Evolutionary conservation across 1,140 invertebrate genomes (phyloP).

Genomic region (Drosophila varians): DNA sequence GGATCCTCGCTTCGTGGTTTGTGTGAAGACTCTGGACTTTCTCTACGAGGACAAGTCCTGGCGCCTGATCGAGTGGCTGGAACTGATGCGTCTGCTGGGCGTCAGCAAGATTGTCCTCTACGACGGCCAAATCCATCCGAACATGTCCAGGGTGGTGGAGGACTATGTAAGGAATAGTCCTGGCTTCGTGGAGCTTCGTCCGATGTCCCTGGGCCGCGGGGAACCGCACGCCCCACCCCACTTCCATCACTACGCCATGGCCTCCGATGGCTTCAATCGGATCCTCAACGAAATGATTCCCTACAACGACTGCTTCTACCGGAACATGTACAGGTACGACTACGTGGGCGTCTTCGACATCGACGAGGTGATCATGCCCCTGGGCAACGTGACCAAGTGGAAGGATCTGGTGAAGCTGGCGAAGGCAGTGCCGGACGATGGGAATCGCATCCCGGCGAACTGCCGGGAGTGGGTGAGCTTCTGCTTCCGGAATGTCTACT

Average conservation of each 20-base stretch:
- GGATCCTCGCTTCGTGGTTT: constrained; percentile 92
- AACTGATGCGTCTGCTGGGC: constrained; percentile 92
- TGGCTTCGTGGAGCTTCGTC: constrained; percentile 86
- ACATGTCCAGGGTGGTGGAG: constrained; percentile 92
- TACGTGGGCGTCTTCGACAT: constrained; percentile 90
- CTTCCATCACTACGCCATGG: constrained; percentile 85
- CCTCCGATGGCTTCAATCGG: constrained; percentile 41
- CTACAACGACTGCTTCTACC: constrained; percentile 93
- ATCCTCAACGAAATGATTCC: constrained; percentile 91
- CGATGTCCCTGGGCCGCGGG: constrained; percentile 87
- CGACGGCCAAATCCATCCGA: constrained; percentile 93
- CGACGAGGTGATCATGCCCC: constrained; percentile 91
- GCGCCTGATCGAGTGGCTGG: constrained; percentile 96
- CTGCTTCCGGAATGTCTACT: constrained; percentile 69
- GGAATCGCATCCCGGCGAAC: neutral
- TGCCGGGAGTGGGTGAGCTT: constrained; percentile 61
- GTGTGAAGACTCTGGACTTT: constrained; percentile 96
- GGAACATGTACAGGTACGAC: constrained; percentile 90
- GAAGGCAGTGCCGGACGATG: constrained; percentile 41
- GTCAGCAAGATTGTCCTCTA: constrained; percentile 96
- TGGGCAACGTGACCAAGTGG: constrained; percentile 84
- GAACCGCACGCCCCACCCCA: constrained; percentile 87
- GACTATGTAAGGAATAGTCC: constrained; percentile 42
- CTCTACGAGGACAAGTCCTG: constrained; percentile 94
- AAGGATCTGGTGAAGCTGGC: constrained; percentile 49